Conservation (phyloP, 2,113 vertebrate species). For the Aviceda subcristata region DNA sequence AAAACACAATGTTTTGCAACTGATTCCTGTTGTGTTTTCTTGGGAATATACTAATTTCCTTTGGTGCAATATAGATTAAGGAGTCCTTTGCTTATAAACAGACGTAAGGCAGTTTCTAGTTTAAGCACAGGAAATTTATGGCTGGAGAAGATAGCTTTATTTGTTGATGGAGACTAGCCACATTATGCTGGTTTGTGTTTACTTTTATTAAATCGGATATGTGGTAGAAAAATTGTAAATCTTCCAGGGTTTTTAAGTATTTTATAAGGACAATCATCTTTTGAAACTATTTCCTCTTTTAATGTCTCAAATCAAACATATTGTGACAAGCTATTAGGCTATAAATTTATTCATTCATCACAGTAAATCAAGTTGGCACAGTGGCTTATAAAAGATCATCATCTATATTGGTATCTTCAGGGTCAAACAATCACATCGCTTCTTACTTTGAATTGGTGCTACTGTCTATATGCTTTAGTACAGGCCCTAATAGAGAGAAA, state of each 20-base stretch:
- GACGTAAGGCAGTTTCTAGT: background rate
- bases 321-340: slow-evolving; percentile 2
- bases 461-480: background rate
- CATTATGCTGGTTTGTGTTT: background rate
- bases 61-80: background rate
- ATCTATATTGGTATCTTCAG: slow-evolving; percentile 21
- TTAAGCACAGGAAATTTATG: background rate
- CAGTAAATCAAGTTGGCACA: slow-evolving; percentile 3
- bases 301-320: slow-evolving; percentile 6
- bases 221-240: background rate
- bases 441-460: background rate
- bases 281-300: slow-evolving; percentile 34
- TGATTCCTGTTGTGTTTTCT: background rate
- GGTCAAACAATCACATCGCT: background rate
- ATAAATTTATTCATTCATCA: slow-evolving; percentile 46
- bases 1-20: background rate
- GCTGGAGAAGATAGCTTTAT: background rate
- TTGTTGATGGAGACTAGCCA: background rate
- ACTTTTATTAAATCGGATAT: background rate
- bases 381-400: background rate
- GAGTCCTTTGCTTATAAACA: background rate
- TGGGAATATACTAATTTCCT: background rate
- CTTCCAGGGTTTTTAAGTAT: background rate
- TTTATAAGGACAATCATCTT: background rate
- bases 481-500: background rate